These are phyloP conservation scores for Ellobium chinense DNA, from an alignment of 2,888 invertebrate genomes.

Conservation along the genomic window DNA sequence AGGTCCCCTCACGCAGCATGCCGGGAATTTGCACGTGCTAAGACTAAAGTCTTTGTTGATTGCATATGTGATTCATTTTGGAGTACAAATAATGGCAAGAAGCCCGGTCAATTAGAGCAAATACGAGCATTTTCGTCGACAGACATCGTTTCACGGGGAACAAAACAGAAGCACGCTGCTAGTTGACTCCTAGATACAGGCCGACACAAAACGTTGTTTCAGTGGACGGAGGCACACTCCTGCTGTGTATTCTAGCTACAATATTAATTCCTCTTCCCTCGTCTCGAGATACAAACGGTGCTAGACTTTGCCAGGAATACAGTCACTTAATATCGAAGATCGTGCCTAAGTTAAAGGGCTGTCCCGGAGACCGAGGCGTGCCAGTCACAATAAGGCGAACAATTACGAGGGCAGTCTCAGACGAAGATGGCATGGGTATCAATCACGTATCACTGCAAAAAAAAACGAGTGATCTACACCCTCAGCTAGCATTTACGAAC, in stretches of 20 bases:
- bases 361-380: neutral
- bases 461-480: too few species aligned
- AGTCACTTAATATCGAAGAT: neutral
- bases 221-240: neutral
- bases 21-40: conserved; percentile 39
- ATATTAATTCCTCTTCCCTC: conserved; percentile 18
- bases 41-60: conserved; percentile 27
- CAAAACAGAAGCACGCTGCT: neutral
- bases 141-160: neutral
- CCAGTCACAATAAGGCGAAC: conserved; percentile 16
- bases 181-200: conserved; percentile 25
- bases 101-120: conserved; percentile 21
- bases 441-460: too few species aligned
- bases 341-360: neutral
- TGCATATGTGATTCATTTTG: conserved; percentile 30
- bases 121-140: conserved; percentile 7
- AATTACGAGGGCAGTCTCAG: too few species aligned
- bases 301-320: neutral
- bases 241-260: neutral
- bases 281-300: conserved; percentile 16
- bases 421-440: too few species aligned
- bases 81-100: neutral
- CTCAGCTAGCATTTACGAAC: too few species aligned
- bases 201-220: conserved; percentile 32
- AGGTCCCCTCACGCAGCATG: neutral